Conservation (phyloP, 2,797 vertebrate genomes). For the Bryconaethiops microstoma region DNA sequence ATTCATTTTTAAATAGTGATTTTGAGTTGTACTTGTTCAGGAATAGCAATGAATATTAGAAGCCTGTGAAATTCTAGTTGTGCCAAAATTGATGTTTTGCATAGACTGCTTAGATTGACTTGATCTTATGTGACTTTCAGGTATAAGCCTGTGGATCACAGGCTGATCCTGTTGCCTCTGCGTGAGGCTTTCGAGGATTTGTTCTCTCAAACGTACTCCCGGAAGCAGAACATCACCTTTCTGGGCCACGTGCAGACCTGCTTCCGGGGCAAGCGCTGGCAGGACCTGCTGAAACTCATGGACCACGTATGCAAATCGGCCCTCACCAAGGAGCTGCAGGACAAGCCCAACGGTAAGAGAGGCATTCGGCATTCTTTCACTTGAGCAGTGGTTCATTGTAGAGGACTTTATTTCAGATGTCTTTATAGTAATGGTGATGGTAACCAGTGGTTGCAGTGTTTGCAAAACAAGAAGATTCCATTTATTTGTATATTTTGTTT, state of each 20-base stretch:
- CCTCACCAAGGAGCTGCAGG: constrained; percentile 81
- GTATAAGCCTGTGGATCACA: constrained; percentile 95
- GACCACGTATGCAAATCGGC: constrained; percentile 94
- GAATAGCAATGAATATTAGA: no score
- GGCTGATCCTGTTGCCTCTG: constrained; percentile 89
- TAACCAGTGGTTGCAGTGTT: no score
- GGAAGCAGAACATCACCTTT: constrained; percentile 94
- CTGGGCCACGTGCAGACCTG: constrained; percentile 97
- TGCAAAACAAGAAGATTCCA: no score
- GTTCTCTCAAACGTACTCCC: constrained; percentile 93
- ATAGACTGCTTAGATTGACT: background rate
- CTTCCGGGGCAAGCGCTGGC: constrained; percentile 93
- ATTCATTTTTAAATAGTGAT: no score
- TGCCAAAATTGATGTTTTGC: no score
- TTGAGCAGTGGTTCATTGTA: background rate
- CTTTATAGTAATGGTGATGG: no score
- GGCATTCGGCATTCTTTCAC: background rate
- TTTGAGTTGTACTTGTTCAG: no score
- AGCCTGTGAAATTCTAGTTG: no score
- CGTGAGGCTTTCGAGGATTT: constrained; percentile 94
- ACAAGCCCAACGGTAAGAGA: constrained; percentile 73
- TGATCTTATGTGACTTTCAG: constrained; percentile 63
- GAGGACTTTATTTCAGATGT: no score
- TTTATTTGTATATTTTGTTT: no score
- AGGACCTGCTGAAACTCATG: constrained; percentile 93